Base-by-base conservation (phyloP, 64 coral and sea anemone species). In the Acropora tenuis region DNA sequence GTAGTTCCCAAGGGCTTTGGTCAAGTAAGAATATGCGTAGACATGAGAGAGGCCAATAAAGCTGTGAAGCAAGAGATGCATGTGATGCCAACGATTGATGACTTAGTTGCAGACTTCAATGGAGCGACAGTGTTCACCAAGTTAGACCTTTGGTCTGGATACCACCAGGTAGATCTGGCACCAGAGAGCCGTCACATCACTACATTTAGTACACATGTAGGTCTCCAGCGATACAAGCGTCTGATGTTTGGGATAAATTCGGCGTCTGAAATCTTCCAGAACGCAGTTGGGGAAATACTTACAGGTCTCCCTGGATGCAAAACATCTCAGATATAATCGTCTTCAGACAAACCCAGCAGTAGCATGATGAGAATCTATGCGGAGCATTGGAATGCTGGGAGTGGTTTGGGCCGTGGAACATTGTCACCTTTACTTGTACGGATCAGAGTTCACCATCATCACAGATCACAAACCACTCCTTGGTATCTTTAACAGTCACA, bases 391-490 rank as follows among this genome's bases (percentile, higher is more conserved):
- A 47, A 88, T 92, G 77, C 90, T 96, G 16, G 90, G 71, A 53
- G 77, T 92, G 19, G 86, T 92, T 8, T 94, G 78, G 92, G 72
- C 79, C 11, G 7, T 42, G 1, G 50, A 94, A 80, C 69, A 52
- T 52, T 52, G 3, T 52, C 50, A 52, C 3, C 50, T 52, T 52
- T 52, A 52, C 50, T 7, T 52, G 89, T 88, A 91, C 43, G 94
- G 94, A 59, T 79, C 83, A 9, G 67, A 74, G 77, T 91, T 95
- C 57, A 88, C 72, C 3, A 82, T 95, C 13, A 16, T 49, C 48
- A 91, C 89, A 18, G 89, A 91, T 76, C 89, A 92, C 52, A 95
- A 95, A 47, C 89, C 94, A 4, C 84, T 91, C 12, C 55, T 87
- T 1, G 93, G 89, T 6, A 95, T 87, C 43, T 94, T 94, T 40